Evolutionary conservation across 2,888 invertebrate genomes (phyloP).

Genomic region (Drosophila kokeensis): DNA sequence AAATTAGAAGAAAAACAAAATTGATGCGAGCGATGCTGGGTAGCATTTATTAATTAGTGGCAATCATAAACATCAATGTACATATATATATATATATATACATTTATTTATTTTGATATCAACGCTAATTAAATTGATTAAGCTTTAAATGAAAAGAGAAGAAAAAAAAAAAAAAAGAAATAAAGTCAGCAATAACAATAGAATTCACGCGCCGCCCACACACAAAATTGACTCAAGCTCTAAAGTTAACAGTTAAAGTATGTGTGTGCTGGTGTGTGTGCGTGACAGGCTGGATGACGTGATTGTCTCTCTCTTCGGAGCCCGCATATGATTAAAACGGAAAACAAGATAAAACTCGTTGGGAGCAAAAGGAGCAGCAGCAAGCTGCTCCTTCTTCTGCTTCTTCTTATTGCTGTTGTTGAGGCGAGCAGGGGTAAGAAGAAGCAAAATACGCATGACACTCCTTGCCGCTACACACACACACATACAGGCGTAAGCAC

Average conservation of each 20-base stretch:
- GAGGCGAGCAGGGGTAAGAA: constrained; percentile 38
- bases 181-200: constrained; percentile 47
- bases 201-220: constrained; percentile 52
- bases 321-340: constrained; percentile 80
- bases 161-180: constrained; percentile 6
- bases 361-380: constrained; percentile 73
- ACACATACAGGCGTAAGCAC: constrained; percentile 53
- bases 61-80: constrained; percentile 34
- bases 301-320: constrained; percentile 67
- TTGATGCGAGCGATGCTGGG: constrained; percentile 53
- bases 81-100: constrained; percentile 4
- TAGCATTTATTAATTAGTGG: constrained; percentile 48
- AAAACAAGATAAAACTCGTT: constrained; percentile 80
- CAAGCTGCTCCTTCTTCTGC: constrained; percentile 30
- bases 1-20: constrained; percentile 48
- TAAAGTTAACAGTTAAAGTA: constrained; percentile 59
- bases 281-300: constrained; percentile 76
- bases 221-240: constrained; percentile 46
- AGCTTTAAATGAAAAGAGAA: constrained; percentile 44
- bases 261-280: constrained; percentile 25
- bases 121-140: constrained; percentile 59
- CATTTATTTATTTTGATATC: constrained; percentile 8
- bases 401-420: constrained; percentile 36
- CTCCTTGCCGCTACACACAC: constrained; percentile 70
- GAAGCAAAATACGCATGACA: constrained; percentile 76